These are phyloP conservation scores for Nyctibius bracteatus DNA, from an alignment of 2,113 vertebrate species.

Conservation along the genomic window DNA sequence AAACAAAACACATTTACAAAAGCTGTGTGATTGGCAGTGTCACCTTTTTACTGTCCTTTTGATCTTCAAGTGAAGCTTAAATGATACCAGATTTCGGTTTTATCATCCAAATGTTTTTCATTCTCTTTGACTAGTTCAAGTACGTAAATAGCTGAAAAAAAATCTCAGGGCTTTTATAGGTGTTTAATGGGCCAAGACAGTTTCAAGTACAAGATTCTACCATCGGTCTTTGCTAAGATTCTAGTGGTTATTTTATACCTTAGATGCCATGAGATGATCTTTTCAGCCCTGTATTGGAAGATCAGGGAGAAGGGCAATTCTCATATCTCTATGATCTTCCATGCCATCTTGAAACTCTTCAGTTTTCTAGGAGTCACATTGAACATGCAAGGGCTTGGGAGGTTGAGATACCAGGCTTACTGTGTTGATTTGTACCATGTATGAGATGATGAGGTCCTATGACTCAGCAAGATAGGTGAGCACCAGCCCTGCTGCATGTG, in stretches of 20 bases:
- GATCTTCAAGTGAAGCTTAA: neutral
- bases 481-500: neutral
- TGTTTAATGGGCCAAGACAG: neutral
- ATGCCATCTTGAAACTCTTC: neutral
- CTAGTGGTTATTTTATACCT: neutral
- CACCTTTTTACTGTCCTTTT: neutral
- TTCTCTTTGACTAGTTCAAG: neutral
- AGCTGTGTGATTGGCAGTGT: neutral
- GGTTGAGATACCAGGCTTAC: neutral
- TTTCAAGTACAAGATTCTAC: neutral
- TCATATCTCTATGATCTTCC: neutral
- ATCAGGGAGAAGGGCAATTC: neutral
- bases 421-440: neutral
- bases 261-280: neutral
- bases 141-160: neutral
- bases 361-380: neutral
- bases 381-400: neutral
- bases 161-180: neutral
- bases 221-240: neutral
- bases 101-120: neutral
- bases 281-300: neutral
- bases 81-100: neutral
- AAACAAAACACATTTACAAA: neutral
- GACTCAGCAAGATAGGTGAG: neutral
- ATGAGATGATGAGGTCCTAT: neutral